Conservation (phyloP, 2,113 vertebrate species). For the Thunnus maccoyii region DNA sequence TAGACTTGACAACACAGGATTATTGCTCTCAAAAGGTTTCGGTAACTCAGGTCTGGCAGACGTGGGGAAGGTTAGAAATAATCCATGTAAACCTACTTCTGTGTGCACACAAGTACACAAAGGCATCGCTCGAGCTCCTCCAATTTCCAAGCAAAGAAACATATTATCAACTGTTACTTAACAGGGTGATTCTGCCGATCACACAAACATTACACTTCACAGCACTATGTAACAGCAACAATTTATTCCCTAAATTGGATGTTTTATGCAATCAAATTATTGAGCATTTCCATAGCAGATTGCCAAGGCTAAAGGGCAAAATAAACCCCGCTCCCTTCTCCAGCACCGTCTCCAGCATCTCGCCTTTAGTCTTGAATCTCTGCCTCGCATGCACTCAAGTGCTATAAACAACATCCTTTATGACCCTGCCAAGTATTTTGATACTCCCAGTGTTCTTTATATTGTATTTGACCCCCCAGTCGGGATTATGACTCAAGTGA, state of each 20-base stretch:
- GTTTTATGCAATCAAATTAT: neutral
- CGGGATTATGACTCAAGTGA: constrained; percentile 13
- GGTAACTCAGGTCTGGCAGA: constrained; percentile 20
- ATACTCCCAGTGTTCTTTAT: constrained; percentile 27
- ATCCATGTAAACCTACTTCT: constrained; percentile 50
- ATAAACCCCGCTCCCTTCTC: constrained; percentile 17
- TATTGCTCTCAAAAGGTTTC: constrained; percentile 46
- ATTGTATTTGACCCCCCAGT: constrained; percentile 5
- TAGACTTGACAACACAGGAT: constrained; percentile 41
- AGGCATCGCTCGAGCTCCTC: neutral
- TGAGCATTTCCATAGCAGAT: neutral
- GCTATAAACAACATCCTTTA: constrained; percentile 29
- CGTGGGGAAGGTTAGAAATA: constrained; percentile 35
- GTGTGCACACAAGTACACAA: constrained; percentile 6
- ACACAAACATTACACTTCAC: neutral
- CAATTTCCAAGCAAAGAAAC: neutral
- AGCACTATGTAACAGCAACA: neutral
- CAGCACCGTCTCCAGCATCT: constrained; percentile 27
- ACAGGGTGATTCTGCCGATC: neutral
- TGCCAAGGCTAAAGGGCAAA: neutral
- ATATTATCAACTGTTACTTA: neutral
- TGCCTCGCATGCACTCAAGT: constrained; percentile 43
- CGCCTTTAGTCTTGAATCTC: constrained; percentile 11
- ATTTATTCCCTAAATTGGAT: neutral
- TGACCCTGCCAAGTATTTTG: constrained; percentile 43